Percentiles rank a stretch among this genome's conserved stretches.
phyloP scores from a whole-genome alignment of 2,113 vertebrate species.

The Nestor notabilis region DNA sequence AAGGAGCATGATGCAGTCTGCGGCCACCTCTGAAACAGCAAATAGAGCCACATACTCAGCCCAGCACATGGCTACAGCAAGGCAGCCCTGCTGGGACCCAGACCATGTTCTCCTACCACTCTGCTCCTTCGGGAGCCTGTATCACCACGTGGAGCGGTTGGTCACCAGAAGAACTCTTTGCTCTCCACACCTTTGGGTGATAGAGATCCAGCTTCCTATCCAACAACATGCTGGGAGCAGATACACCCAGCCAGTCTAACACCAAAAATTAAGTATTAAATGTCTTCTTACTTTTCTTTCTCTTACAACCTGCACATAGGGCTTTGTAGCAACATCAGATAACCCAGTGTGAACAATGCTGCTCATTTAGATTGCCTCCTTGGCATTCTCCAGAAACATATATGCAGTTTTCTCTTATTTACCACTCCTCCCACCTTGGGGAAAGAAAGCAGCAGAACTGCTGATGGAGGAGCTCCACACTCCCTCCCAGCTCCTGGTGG shows the following conservation, averaged over 20 bases:
- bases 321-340: neutral
- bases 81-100: neutral
- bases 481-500: neutral
- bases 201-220: neutral
- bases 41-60: fast-evolving
- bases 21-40: neutral
- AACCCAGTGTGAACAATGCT: neutral
- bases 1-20: neutral
- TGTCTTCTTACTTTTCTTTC: neutral
- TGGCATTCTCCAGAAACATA: neutral
- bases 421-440: neutral
- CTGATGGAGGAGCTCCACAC: neutral
- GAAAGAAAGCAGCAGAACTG: neutral
- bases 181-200: neutral
- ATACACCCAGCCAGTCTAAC: neutral
- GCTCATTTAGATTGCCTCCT: neutral
- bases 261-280: neutral
- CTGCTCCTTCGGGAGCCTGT: neutral
- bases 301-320: neutral
- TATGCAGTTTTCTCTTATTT: neutral
- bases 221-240: neutral
- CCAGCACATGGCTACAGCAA: fast-evolving
- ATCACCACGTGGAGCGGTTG: neutral
- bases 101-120: fast-evolving
- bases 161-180: neutral